Conservation (phyloP, 92 coral and sea anemone genomes). For the Ricordea florida region DNA sequence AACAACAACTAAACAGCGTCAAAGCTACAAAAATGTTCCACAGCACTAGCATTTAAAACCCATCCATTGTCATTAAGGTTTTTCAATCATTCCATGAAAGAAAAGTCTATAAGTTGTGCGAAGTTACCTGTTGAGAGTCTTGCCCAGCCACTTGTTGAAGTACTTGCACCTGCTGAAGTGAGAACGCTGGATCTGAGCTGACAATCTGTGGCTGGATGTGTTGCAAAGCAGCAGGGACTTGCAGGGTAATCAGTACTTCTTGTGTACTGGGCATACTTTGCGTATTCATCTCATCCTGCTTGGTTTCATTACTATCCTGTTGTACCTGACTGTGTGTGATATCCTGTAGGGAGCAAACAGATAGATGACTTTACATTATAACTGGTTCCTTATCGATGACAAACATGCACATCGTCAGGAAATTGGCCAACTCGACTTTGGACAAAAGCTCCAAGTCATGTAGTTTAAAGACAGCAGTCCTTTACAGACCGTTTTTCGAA, state of each 20-base stretch:
- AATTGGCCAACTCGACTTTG: too few relatives aligned
- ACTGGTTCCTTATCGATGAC: too few relatives aligned
- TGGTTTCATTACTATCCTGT: constrained; percentile 42
- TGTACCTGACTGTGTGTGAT: constrained; percentile 11
- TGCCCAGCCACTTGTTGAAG: constrained; percentile 55
- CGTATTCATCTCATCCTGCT: constrained; percentile 37
- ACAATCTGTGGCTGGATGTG: constrained; percentile 52
- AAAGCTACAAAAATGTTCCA: background rate
- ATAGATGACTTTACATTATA: background rate
- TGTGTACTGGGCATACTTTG: constrained; percentile 56
- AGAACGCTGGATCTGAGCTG: constrained; percentile 65
- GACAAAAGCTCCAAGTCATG: too few relatives aligned
- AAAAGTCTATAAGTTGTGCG: constrained; percentile 17
- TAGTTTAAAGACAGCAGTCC: too few relatives aligned
- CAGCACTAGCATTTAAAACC: background rate
- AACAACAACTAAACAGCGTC: too few relatives aligned
- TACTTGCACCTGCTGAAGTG: constrained; percentile 75
- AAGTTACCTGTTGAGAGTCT: constrained; percentile 33
- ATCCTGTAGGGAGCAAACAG: background rate
- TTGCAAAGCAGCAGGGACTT: constrained; percentile 74
- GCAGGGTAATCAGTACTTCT: constrained; percentile 80
- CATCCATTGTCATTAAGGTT: background rate
- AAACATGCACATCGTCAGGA: too few relatives aligned
- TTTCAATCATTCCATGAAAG: background rate
- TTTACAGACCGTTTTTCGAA: too few relatives aligned